Base-by-base conservation (phyloP, 2,888 invertebrate species). In the Maniola hyperantus region DNA sequence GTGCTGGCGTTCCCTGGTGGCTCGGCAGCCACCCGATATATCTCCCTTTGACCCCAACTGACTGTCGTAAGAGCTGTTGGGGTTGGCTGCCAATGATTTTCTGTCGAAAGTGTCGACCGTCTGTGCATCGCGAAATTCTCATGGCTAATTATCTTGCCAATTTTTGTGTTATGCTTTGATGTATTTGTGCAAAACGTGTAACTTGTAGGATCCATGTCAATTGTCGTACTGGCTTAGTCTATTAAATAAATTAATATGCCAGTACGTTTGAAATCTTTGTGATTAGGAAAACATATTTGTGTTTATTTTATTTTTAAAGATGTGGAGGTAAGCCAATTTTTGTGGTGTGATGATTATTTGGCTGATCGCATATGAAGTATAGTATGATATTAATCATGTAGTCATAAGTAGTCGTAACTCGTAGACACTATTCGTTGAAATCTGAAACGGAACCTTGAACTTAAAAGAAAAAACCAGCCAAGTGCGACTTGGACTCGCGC, bases 11-110 rank as follows among this genome's bases (percentile, higher is more conserved):
- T 79, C 81, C 80, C 80, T 79, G 81, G 79, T 81, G 77, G 73
- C 77, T 79, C 74, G 80, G 83, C 81, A 87, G 84, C 88, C 89
- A 89, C 91, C 85, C 89, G 83, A 89, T 90, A 84, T 91, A 91
- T 90, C 90, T 88, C 83, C 81, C 83, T 83, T 83, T 86, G 87
- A 84, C 85, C 89, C 88, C 87, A 88, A 86, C 87, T 87, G 84
- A 79, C 88, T 88, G 85, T 88, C 88, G 89, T 87, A 87, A 87
- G 84, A 76, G 74, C 69, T 71, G 74, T 76, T 73, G 74, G 77
- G 75, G 75, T 71, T 76, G 75, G 82, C 75, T 91, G 91, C 91
- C 91, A 92, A 91, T 89, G 87, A 89, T 87, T 83, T 83, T 87
- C 89, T 88, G 91, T 91, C 91, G 89, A 91, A 90, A 90, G 83